Evolutionary conservation across 2,797 vertebrate genomes (phyloP).

Genomic region (Typhlichthys eigenmanni): DNA sequence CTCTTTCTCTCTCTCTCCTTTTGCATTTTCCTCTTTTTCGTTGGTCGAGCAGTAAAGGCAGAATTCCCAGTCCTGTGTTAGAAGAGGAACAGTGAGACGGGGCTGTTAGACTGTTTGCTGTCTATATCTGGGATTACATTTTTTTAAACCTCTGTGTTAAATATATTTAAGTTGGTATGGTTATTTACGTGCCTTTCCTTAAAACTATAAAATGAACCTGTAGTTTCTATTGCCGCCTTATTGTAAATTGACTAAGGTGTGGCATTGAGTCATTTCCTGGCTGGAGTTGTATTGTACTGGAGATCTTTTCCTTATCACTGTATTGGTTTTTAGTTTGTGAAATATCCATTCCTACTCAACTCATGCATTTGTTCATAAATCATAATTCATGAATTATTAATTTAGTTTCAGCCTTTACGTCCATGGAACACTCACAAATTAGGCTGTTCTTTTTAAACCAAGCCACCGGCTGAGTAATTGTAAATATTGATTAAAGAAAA

Average conservation of each 20-base stretch:
- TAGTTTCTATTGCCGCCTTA: not conserved
- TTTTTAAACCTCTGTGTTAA: conserved; percentile 6
- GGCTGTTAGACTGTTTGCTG: conserved; percentile 10
- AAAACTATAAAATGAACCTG: not conserved
- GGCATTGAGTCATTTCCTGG: not conserved
- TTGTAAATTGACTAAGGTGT: not conserved
- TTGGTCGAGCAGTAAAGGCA: not conserved
- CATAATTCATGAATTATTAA: conserved; percentile 17
- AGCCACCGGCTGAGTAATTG: conserved; percentile 49
- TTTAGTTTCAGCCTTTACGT: conserved; percentile 2
- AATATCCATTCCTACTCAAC: not conserved
- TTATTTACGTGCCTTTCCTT: not conserved
- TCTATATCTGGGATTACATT: no score
- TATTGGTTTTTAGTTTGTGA: not conserved
- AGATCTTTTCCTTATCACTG: not conserved
- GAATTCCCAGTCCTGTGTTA: not conserved
- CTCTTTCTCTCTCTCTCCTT: conserved; percentile 8
- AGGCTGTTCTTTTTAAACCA: conserved; percentile 23
- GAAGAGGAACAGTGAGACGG: not conserved
- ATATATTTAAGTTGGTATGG: not conserved
- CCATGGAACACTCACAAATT: conserved; percentile 10
- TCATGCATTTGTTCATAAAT: conserved; percentile 8
- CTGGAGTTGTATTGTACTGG: no score
- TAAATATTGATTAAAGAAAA: conserved; percentile 59
- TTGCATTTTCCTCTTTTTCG: not conserved